phyloP scores from a whole-genome alignment of 2,113 vertebrate species.

The Bostrychus sinensis region DNA sequence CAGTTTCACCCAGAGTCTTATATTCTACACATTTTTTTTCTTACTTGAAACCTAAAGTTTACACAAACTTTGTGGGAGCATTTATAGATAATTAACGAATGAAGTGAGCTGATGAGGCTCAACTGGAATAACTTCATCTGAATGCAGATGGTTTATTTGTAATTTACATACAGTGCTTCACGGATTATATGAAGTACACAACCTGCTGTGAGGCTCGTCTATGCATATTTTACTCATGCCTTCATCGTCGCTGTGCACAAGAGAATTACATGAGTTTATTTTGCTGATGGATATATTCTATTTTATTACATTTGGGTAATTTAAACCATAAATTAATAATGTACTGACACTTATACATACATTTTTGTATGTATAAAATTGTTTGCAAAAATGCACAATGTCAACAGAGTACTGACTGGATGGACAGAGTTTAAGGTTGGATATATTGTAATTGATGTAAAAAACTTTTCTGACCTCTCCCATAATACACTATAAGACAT shows the following conservation, averaged over 20 bases:
- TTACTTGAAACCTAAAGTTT: constrained; percentile 58
- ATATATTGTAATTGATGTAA: background rate
- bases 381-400: background rate
- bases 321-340: background rate
- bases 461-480: background rate
- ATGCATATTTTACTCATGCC: background rate
- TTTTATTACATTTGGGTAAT: background rate
- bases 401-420: background rate
- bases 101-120: background rate
- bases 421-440: background rate
- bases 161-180: background rate
- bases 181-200: background rate
- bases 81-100: background rate
- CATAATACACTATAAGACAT: background rate
- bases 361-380: background rate
- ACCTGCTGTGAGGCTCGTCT: background rate
- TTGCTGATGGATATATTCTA: background rate
- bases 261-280: background rate
- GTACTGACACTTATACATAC: background rate
- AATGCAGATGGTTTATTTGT: background rate
- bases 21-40: constrained; percentile 15
- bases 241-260: background rate
- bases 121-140: background rate
- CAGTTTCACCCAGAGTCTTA: constrained; percentile 53
- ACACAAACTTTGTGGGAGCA: constrained; percentile 13